Percentiles rank a stretch among this genome's conserved stretches.
These are phyloP conservation scores for Monopis laevigella DNA, from an alignment of 2,888 invertebrate species.

Conservation along the genomic window DNA sequence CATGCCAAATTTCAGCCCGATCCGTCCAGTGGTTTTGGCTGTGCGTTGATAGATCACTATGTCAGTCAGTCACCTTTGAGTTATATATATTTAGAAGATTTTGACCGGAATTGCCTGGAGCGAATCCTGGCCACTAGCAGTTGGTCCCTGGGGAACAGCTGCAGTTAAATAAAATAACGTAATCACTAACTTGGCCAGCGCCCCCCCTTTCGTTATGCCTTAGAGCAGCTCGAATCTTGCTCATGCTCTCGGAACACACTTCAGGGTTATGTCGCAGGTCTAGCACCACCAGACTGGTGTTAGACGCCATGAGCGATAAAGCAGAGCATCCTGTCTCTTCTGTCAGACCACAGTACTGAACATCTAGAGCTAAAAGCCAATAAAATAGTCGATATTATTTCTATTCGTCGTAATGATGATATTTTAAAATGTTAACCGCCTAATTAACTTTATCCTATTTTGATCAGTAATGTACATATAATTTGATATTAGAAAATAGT, in stretches of 20 bases:
- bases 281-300: conserved; percentile 72
- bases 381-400: background rate
- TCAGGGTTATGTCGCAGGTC: conserved; percentile 72
- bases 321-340: conserved; percentile 67
- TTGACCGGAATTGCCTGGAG: no score
- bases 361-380: conserved; percentile 67
- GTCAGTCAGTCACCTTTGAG: no score
- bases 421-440: background rate
- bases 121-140: no score
- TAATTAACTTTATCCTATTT: no score
- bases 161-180: no score
- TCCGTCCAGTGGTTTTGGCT: no score
- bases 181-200: conserved; percentile 64
- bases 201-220: conserved; percentile 45
- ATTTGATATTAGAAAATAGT: no score
- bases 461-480: no score
- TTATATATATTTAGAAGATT: no score
- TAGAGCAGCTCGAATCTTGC: conserved; percentile 54
- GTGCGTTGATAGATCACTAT: no score
- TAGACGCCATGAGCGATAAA: conserved; percentile 69
- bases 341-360: conserved; percentile 79
- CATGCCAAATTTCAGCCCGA: no score
- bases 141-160: no score
- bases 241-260: conserved; percentile 52
- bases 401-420: background rate